Evolutionary conservation across 2,113 vertebrate species (phyloP), one percentile per base, ranked within the genome.

Genomic region (Chauna torquata): DNA sequence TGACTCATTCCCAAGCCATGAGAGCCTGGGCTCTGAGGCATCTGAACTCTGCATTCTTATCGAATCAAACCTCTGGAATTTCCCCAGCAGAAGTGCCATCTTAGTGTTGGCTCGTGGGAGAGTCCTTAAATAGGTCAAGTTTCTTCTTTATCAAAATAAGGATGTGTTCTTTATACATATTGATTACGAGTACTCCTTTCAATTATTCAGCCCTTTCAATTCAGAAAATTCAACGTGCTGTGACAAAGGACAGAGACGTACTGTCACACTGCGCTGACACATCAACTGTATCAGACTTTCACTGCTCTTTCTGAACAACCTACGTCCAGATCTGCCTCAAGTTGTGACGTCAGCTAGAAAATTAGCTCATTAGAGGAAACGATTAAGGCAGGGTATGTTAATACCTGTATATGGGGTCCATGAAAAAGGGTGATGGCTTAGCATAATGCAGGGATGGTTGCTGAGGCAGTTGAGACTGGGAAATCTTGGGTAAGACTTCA

Each of bases 371-470:
- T 58, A 92, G 87, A 65, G 79, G 24, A 59, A 92, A 19, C 0
- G 12, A 68, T 88, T 96, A 97, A 96, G 97, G 92, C 93, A 97
- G 98, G 98, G 98, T 98, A 97, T 98, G 98, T 98, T 98, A 99
- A 98, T 99, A 99, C 99, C 99, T 99, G 99, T 99, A 99, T 94
- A 99, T 99, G 89, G 99, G 99, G 97, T 99, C 99, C 99, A 99
- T 99, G 98, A 99, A 99, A 97, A 99, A 99, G 71, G 99, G 99
- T 1, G 99, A 99, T 62, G 99, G 99, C 98, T 99, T 99, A 97
- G 99, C 99, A 3, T 99, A 99, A 97, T 99, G 99, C 96, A 99
- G 98, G 59, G 99, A 98, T 1, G 99, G 99, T 85, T 99, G 98
- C 83, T 98, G 99, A 82, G 99, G 99, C 94, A 99, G 98, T 75